Percentiles rank a stretch among this genome's conserved stretches.
phyloP scores from a whole-genome alignment of 2,888 invertebrate genomes.

The Ochlodes sylvanus region DNA sequence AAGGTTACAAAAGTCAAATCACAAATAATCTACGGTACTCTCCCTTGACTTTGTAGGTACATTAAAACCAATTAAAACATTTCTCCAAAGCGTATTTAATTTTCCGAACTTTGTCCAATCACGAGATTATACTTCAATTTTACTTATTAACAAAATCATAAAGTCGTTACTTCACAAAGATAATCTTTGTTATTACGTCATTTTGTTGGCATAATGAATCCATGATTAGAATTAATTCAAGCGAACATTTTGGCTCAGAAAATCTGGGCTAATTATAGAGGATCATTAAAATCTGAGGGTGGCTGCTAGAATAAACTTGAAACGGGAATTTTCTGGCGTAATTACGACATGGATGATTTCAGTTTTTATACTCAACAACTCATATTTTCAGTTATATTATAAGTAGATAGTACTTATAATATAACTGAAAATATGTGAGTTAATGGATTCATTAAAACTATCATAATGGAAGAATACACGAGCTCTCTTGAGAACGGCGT shows the following conservation, averaged over 20 bases:
- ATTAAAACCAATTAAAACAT: too few relatives aligned
- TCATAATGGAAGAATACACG: too few relatives aligned
- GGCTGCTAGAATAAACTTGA: not conserved
- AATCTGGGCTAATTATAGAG: not conserved
- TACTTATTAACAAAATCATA: not conserved
- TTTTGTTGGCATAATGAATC: not conserved
- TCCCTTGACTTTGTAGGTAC: too few relatives aligned
- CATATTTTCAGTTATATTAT: not conserved
- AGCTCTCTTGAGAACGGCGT: too few relatives aligned
- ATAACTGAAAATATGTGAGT: not conserved
- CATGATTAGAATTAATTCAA: conserved; percentile 1
- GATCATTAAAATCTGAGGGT: conserved; percentile 3
- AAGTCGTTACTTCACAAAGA: not conserved
- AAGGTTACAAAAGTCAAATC: too few relatives aligned
- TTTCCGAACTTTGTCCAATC: not conserved
- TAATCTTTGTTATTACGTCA: not conserved
- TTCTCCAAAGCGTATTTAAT: not conserved
- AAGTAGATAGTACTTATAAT: too few relatives aligned
- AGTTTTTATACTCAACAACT: not conserved
- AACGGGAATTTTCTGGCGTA: not conserved
- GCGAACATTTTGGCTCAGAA: conserved; percentile 2
- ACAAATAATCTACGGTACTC: too few relatives aligned
- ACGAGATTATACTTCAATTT: not conserved
- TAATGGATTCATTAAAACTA: not conserved
- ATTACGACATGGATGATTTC: not conserved